Evolutionary conservation across 2,113 vertebrate genomes (phyloP).

Genomic region (Rhizomys pruinosus): DNA sequence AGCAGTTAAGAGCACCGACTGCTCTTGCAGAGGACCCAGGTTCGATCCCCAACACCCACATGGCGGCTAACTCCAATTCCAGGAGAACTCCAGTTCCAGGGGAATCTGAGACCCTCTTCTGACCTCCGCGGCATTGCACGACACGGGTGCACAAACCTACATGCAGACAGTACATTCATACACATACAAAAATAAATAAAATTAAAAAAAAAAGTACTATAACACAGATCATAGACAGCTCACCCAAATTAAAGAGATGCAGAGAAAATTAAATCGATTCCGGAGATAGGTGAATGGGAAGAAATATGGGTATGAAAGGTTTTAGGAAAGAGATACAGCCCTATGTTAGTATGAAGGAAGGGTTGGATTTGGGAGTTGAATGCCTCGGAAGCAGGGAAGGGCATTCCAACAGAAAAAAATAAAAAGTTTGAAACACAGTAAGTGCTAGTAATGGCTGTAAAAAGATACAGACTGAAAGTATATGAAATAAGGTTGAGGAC

Average conservation of each 20-base stretch:
- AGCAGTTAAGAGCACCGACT: no score
- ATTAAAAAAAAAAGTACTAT: background rate
- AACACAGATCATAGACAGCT: background rate
- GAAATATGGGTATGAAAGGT: background rate
- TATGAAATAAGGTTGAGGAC: background rate
- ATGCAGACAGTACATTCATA: no score
- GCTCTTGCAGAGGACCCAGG: no score
- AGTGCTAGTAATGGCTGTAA: background rate
- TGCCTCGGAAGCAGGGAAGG: background rate
- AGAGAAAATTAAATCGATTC: conserved; percentile 56
- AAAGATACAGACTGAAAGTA: conserved; percentile 11
- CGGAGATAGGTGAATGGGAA: background rate
- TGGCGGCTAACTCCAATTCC: no score
- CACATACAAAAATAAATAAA: no score
- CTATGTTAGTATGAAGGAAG: background rate
- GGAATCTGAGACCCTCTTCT: no score
- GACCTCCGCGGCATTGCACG: no score
- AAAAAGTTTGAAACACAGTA: conserved; percentile 29
- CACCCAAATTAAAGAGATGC: background rate
- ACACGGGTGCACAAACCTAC: no score
- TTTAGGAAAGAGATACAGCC: conserved; percentile 14
- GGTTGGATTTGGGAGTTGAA: background rate
- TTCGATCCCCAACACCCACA: no score
- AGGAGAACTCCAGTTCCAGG: no score
- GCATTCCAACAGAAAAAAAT: background rate